Evolutionary conservation across 2,797 vertebrate species (phyloP), one percentile per base, ranked within the genome.

Genomic region (Spheniscus humboldti): DNA sequence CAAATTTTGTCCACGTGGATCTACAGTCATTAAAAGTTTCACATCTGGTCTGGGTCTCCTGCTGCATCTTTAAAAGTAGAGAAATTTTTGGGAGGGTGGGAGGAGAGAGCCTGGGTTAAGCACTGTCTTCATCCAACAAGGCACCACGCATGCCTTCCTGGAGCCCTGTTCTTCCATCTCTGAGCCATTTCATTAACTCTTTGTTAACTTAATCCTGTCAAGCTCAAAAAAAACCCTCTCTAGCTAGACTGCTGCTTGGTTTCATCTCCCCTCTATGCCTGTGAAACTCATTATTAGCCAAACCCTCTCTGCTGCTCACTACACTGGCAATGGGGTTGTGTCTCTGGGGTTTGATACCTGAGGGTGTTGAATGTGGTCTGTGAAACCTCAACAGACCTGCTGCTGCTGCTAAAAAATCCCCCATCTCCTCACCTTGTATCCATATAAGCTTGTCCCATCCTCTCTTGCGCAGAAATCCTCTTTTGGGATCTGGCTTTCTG

Each of bases 281-380:
- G 24, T 33, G 71, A 45, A 59, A 35, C 9, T 67, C 15, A 6
- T 6, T 3, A 18, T 68, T 25, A 30, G 24, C 39, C 17, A 41
- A 31, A 7, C 0, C 15, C 28, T 9, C 50, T 57, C 48, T 83
- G 72, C 56, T 79, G 43, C 39, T 82, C 28, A 3, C 24, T 4
- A 0, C 16, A 1, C 20, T 17, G 37, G 18, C 23, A 5, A 1
- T 1, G 17, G 52, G 5, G 27, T 18, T 5, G 7, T 56, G 78
- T 8, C 63, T 6, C 67, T 56, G 56, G 31, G 30, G 4, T 37
- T 63, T 55, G 52, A 7, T 39, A 9, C 60, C 16, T 80, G 50
- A 2, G 31, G 53, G 22, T 14, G 2, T 39, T 91, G 16, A 22
- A 0, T 4, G 27, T 7, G 71, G 4, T 24, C 25, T 80, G 41